These are phyloP conservation scores for Probosciger aterrimus DNA, from an alignment of 2,113 vertebrate genomes.

Conservation along the genomic window DNA sequence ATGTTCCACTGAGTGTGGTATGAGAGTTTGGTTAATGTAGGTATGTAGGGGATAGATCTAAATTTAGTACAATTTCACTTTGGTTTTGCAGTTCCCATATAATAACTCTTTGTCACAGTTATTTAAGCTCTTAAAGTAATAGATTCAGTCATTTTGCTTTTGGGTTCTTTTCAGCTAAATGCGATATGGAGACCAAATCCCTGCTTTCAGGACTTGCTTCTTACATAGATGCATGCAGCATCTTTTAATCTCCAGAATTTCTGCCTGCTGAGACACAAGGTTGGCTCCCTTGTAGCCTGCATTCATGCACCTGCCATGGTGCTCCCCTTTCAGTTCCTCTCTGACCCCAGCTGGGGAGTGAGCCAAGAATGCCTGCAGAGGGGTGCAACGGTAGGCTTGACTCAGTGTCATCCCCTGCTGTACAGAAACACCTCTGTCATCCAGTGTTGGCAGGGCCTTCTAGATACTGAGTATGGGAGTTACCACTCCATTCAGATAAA, in stretches of 20 bases:
- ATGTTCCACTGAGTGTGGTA: not conserved
- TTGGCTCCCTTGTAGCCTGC: not conserved
- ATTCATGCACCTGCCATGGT: not conserved
- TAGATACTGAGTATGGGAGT: not conserved
- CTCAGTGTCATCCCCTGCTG: not conserved
- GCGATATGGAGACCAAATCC: not conserved
- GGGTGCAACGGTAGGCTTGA: not conserved
- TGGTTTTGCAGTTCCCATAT: not conserved
- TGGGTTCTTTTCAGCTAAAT: not conserved
- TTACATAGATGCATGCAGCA: not conserved
- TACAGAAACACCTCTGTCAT: not conserved
- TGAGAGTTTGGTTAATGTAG: not conserved
- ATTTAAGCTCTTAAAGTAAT: not conserved
- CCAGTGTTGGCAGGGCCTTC: not conserved
- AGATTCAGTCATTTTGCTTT: not conserved
- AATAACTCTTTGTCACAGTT: not conserved
- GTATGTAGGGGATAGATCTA: not conserved
- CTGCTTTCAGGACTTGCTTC: not conserved
- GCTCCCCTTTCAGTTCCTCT: not conserved
- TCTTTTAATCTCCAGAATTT: not conserved
- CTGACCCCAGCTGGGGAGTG: not conserved
- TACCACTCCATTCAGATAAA: not conserved
- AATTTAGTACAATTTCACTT: not conserved
- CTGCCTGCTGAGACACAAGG: not conserved
- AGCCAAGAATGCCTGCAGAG: not conserved